Conservation (phyloP, 2,113 vertebrate genomes). For the Tamias sibiricus region DNA sequence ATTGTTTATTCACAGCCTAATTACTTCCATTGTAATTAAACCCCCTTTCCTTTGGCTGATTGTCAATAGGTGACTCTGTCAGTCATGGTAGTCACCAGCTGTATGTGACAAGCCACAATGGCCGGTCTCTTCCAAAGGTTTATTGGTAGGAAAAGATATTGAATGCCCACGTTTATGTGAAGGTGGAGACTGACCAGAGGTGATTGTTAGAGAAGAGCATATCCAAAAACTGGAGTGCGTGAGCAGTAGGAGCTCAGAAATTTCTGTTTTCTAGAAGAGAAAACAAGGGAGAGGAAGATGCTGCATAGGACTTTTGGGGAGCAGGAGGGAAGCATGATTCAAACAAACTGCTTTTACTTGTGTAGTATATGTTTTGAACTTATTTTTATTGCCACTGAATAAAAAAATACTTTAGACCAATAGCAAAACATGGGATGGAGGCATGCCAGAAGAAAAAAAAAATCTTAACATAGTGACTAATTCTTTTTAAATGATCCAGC, state of each 20-base stretch:
- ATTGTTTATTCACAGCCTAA: slow-evolving; percentile 28
- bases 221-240: neutral
- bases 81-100: neutral
- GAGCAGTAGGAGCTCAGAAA: neutral
- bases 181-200: neutral
- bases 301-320: accelerated
- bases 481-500: slow-evolving; percentile 62
- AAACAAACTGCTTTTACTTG: neutral
- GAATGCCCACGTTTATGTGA: neutral
- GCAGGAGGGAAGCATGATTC: neutral
- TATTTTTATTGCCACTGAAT: slow-evolving; percentile 45
- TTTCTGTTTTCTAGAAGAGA: neutral
- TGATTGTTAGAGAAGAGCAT: neutral
- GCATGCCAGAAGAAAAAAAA: slow-evolving; percentile 44
- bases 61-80: neutral
- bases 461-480: slow-evolving; percentile 54
- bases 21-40: slow-evolving; percentile 53
- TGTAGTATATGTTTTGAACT: neutral
- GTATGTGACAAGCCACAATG: neutral
- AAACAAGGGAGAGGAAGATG: no score
- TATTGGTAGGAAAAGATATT: neutral
- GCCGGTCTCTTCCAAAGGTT: neutral
- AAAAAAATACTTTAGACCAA: slow-evolving; percentile 50
- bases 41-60: slow-evolving; percentile 47
- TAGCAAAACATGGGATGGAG: slow-evolving; percentile 19